These are phyloP conservation scores for Scrobipalpa costella DNA, from an alignment of 2,888 invertebrate species.

Conservation along the genomic window DNA sequence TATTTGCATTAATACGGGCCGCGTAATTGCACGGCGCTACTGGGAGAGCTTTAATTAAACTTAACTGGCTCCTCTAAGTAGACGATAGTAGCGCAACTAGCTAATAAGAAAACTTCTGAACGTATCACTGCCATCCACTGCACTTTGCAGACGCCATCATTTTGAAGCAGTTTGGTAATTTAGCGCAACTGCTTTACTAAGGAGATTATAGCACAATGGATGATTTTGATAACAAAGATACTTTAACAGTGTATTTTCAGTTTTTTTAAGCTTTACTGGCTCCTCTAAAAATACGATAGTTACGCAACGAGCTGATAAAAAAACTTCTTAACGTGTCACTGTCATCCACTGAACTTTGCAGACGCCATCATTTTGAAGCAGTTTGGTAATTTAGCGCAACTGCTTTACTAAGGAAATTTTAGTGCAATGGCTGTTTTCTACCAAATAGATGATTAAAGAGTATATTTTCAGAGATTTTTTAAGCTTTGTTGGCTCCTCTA, in stretches of 20 bases:
- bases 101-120: slow-evolving; percentile 68
- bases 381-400: slow-evolving; percentile 23
- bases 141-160: slow-evolving; percentile 23
- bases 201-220: neutral
- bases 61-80: slow-evolving; percentile 58
- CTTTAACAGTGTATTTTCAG: neutral
- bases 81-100: slow-evolving; percentile 67
- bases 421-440: neutral
- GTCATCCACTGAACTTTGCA: slow-evolving; percentile 36
- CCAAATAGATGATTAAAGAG: neutral
- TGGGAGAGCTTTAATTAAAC: slow-evolving; percentile 79
- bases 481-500: slow-evolving; percentile 66
- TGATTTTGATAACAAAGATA: neutral
- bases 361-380: slow-evolving; percentile 24
- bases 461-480: slow-evolving; percentile 37
- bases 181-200: neutral
- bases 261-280: slow-evolving; percentile 68
- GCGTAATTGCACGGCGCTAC: slow-evolving; percentile 77
- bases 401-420: too few relatives aligned
- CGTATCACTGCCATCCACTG: slow-evolving; percentile 50
- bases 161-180: slow-evolving; percentile 26
- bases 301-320: slow-evolving; percentile 69
- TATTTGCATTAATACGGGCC: slow-evolving; percentile 78
- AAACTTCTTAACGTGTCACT: slow-evolving; percentile 61
- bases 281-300: slow-evolving; percentile 56